phyloP scores from a whole-genome alignment of 1,140 invertebrate genomes.

The Venturia canescens region DNA sequence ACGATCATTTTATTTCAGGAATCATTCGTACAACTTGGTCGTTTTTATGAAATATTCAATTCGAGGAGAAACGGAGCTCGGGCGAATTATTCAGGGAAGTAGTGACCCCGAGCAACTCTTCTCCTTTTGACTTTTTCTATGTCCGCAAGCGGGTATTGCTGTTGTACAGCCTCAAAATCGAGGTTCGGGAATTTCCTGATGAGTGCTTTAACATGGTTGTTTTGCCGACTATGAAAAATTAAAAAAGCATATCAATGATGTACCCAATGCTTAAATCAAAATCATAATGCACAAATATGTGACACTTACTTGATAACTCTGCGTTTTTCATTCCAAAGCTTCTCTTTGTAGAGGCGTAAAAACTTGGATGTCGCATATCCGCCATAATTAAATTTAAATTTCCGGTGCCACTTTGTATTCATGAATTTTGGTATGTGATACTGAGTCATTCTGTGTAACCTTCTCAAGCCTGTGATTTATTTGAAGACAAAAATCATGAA shows the following conservation, averaged over 20 bases:
- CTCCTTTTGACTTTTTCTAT: slow-evolving; percentile 80
- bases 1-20: neutral
- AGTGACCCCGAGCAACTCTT: slow-evolving; percentile 81
- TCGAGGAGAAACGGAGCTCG: neutral
- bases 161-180: slow-evolving; percentile 83
- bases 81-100: slow-evolving; percentile 72
- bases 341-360: slow-evolving; percentile 81
- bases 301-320: slow-evolving; percentile 77
- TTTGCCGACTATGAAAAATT: slow-evolving; percentile 78
- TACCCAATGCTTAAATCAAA: neutral
- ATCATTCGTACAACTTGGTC: neutral
- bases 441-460: slow-evolving; percentile 72
- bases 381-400: slow-evolving; percentile 71
- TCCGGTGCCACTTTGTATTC: slow-evolving; percentile 80
- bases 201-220: slow-evolving; percentile 82
- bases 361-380: slow-evolving; percentile 82
- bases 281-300: neutral
- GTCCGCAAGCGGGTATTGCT: slow-evolving; percentile 87
- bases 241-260: neutral
- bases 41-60: slow-evolving; percentile 33
- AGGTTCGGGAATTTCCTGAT: slow-evolving; percentile 87
- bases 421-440: slow-evolving; percentile 79
- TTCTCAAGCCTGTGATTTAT: slow-evolving; percentile 66
- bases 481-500: neutral
- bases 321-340: slow-evolving; percentile 78